phyloP scores from a whole-genome alignment of 2,113 vertebrate species.

The Nothobranchius kuhntae region DNA sequence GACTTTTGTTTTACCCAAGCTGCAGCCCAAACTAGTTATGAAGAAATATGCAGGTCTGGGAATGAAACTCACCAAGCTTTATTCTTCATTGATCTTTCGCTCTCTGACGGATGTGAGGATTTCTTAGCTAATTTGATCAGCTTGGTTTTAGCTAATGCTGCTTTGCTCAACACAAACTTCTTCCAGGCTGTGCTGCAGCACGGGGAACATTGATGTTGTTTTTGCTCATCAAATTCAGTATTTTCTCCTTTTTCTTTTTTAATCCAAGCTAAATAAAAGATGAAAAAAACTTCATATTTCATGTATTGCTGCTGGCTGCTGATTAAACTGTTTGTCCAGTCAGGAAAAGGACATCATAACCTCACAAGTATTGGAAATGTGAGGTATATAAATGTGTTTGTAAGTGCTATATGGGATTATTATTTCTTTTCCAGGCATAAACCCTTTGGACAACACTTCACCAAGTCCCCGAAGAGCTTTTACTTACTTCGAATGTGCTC shows the following conservation, averaged over 20 bases:
- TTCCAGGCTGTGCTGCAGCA: constrained; percentile 16
- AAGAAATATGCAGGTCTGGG: constrained; percentile 2
- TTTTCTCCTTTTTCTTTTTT: neutral
- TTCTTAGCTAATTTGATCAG: constrained; percentile 47
- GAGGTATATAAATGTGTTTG: neutral
- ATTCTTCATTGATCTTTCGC: constrained; percentile 33
- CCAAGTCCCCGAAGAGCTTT: constrained; percentile 30
- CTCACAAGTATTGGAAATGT: neutral
- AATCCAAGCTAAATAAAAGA: constrained; percentile 3
- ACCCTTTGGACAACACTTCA: constrained; percentile 26
- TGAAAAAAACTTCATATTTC: constrained; percentile 2
- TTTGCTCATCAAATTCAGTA: constrained; percentile 4
- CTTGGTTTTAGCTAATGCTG: constrained; percentile 29
- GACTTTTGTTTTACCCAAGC: neutral
- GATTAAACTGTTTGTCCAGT: constrained; percentile 10
- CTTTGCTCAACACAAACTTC: constrained; percentile 17
- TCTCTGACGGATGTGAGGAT: constrained; percentile 36
- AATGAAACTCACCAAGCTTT: constrained; percentile 14
- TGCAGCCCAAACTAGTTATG: neutral
- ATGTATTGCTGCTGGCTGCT: constrained; percentile 6
- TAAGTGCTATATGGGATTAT: constrained; percentile 19
- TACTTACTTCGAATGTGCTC: constrained; percentile 32
- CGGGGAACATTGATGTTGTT: constrained; percentile 2
- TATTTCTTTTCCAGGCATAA: constrained; percentile 34
- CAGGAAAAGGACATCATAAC: neutral